Evolutionary conservation across 2,797 vertebrate genomes (phyloP), one percentile per base, ranked within the genome.

Genomic region (Catostomus latipinnis): DNA sequence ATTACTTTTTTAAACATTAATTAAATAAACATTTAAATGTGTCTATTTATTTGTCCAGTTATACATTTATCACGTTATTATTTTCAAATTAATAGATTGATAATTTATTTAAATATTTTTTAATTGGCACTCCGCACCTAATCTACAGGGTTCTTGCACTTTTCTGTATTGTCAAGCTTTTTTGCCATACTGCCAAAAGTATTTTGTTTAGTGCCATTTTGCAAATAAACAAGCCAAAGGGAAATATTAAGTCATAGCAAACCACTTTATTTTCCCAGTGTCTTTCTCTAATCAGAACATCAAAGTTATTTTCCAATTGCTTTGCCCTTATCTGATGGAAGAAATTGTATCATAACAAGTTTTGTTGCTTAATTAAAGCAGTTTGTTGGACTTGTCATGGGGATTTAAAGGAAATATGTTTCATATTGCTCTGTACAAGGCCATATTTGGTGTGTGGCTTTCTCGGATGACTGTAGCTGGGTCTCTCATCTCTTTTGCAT

Each of bases 381-480:
- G 62, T 74, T 71, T 57, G 46, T 79, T 18, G 14, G 16, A 57
- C 71, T 63, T 45, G 61, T 76, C 78, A 50, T 68, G 75, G 57
- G 68, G 69, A 69, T 76, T 69, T 49, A 66, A 76, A 68, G 60
- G 49, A 61, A 77, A 85, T 76, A n/a, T 69, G 65, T 82, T 85
- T 81, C 45, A 71, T 76, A 80, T 78, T 71, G 74, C 80, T 52
- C 13, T 45, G 62, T 76, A 66, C 70, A 57, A 81, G 45, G 34
- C 86, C 83, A 84, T 88, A 88, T 86, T 84, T 86, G 85, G 87
- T 79, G 72, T 69, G 80, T 79, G 82, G 66, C 75, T 82, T 71
- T 74, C 71, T 77, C 46, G 22, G 52, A 49, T 56, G 78, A 53
- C 60, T 69, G 49, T 22, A 22, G 73, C 77, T 79, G 53, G 50